Percentiles rank a stretch among this genome's conserved stretches.
These are phyloP conservation scores for Peucedramus taeniatus DNA, from an alignment of 2,113 vertebrate species.

Conservation along the genomic window DNA sequence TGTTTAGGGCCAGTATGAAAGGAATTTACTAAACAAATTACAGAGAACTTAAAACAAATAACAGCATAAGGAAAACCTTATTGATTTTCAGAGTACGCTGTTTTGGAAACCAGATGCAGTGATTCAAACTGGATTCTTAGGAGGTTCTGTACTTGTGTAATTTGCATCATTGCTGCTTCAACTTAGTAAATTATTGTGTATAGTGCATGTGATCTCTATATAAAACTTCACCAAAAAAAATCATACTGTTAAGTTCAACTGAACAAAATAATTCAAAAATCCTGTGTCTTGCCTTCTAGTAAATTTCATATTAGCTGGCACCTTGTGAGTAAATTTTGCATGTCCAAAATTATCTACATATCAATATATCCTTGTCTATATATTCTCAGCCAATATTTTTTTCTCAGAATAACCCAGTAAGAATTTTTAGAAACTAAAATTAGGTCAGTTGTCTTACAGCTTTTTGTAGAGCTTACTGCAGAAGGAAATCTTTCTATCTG, in stretches of 20 bases:
- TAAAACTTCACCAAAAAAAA: neutral
- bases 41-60: neutral
- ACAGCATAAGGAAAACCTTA: neutral
- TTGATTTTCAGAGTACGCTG: neutral
- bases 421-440: constrained; percentile 32
- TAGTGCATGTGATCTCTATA: neutral
- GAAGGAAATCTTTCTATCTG: neutral
- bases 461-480: neutral
- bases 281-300: neutral
- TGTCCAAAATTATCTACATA: neutral
- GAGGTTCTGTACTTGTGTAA: neutral
- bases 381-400: neutral
- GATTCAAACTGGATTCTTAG: neutral
- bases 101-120: neutral
- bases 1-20: neutral
- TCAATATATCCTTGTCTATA: neutral
- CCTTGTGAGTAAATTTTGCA: neutral
- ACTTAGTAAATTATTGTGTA: neutral
- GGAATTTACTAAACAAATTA: neutral
- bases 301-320: neutral
- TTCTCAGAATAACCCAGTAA: neutral
- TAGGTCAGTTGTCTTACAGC: neutral
- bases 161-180: neutral
- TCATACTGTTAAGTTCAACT: neutral
- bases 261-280: neutral